Evolutionary conservation across 2,888 invertebrate genomes (phyloP).

Genomic region (Cryptocephalus primarius): DNA sequence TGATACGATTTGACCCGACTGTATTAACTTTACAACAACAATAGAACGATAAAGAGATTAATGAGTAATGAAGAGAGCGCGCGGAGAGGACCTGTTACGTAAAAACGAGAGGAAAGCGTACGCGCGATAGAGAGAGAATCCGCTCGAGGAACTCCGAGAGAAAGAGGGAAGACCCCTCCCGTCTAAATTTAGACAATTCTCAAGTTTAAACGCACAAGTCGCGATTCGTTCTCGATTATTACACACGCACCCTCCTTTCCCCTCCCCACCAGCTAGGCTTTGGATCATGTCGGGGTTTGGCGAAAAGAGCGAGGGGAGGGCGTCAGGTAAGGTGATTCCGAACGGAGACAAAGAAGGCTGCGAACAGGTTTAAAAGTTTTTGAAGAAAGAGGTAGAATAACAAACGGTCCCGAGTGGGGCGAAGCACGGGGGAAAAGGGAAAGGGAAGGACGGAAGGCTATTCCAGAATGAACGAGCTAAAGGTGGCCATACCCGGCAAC

Average conservation of each 20-base stretch:
- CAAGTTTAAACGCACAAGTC: too few relatives aligned
- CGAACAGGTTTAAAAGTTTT: conserved; percentile 37
- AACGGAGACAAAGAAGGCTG: conserved; percentile 33
- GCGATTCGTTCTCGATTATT: too few relatives aligned
- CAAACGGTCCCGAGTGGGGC: conserved; percentile 21
- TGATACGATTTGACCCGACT: too few relatives aligned
- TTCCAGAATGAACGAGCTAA: too few relatives aligned
- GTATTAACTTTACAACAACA: too few relatives aligned
- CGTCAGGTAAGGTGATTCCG: conserved; percentile 35
- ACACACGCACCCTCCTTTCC: conserved; percentile 6
- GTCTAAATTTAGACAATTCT: too few relatives aligned
- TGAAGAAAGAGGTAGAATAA: conserved; percentile 31
- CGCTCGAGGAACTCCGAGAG: neutral
- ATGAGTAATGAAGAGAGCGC: neutral
- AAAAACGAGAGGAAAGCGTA: neutral
- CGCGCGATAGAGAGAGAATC: neutral
- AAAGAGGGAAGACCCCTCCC: too few relatives aligned
- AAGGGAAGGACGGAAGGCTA: too few relatives aligned
- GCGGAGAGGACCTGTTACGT: neutral
- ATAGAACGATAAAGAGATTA: too few relatives aligned
- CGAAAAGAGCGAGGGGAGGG: conserved; percentile 15
- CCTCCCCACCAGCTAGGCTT: conserved; percentile 5
- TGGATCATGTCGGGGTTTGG: conserved; percentile 1
- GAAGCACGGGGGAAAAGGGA: too few relatives aligned
- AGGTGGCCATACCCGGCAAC: too few relatives aligned